Base-by-base conservation (phyloP, 1,140 invertebrate species). In the Fopius arisanus region DNA sequence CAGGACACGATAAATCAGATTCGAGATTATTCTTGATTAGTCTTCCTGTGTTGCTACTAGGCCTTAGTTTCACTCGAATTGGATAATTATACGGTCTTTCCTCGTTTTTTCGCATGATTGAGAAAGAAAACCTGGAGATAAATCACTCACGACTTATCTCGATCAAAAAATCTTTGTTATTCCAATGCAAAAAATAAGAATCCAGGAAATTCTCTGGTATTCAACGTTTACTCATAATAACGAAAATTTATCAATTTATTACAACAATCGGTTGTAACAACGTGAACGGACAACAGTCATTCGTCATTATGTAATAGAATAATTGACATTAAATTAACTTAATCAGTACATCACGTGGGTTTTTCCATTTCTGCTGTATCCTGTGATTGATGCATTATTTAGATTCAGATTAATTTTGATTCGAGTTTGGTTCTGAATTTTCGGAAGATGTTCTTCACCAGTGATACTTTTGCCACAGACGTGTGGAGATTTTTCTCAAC, bases 41-140 rank as follows among this genome's bases (percentile, higher is more conserved):
- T 69, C 31, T 63, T 5, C 51, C 67, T 69, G 14, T 28, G 3
- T 14, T 62, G n/a, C 16, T 48, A 3, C 29, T 62, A 5, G 16
- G 1, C 41, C 12, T 28, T 1, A 1, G n/a, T 2, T 7, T 48
- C 14, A 16, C 43, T 16, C 6, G 16, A 48, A 48, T 43, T 67
- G 37, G n/a, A 65, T 72, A 14, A 62, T 33, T 23, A n/a, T n/a
- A 23, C 21, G 14, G 29, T 23, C n/a, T 67, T 72, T 33, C 59
- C 14, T 54, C 23, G 4, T 65, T 59, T n/a, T 7, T 7, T 31
- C 29, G 29, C 29, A 31, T 31, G 3, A 3, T 3, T 31, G 29
- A 31, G 3, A 7, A 4, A 7, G 29, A 31, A 31, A 31, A 4
- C 3, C 3, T 31, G 29, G 29, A 7, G 7, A 31, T 31, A 31